These are phyloP conservation scores for Tanytarsus gracilentus DNA, from an alignment of 2,888 invertebrate genomes.

Conservation along the genomic window DNA sequence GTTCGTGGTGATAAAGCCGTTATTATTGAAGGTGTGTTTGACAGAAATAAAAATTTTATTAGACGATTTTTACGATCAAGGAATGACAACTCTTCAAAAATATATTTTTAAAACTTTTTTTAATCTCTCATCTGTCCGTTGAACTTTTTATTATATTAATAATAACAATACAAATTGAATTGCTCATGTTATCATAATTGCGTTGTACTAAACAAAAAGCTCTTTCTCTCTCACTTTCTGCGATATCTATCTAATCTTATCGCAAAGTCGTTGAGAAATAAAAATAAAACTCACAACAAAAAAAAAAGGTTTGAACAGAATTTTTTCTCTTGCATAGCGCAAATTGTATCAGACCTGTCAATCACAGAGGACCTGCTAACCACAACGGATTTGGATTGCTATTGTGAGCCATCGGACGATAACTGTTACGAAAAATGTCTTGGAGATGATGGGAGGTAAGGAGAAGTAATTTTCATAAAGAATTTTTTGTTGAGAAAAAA, in stretches of 20 bases:
- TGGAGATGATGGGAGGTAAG: background rate
- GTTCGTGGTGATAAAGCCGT: no score
- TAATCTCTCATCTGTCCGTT: no score
- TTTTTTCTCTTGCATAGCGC: background rate
- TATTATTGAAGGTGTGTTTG: background rate
- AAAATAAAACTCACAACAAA: background rate
- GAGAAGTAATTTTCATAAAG: no score
- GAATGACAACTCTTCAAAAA: no score
- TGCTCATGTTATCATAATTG: no score
- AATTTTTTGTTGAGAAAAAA: background rate
- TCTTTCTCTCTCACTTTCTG: no score
- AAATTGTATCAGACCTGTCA: background rate
- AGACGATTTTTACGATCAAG: no score
- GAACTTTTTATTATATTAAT: no score
- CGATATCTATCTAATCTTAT: background rate
- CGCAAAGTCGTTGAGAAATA: background rate
- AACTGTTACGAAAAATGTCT: background rate
- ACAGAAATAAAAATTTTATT: background rate
- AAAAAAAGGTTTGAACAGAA: background rate
- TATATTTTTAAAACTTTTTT: no score
- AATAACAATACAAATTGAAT: no score
- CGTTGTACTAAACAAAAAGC: no score
- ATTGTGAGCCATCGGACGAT: background rate
- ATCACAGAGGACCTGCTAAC: background rate
- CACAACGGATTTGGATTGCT: background rate